Conservation (phyloP, 1,140 invertebrate species). For the Drosophila elegans region DNA sequence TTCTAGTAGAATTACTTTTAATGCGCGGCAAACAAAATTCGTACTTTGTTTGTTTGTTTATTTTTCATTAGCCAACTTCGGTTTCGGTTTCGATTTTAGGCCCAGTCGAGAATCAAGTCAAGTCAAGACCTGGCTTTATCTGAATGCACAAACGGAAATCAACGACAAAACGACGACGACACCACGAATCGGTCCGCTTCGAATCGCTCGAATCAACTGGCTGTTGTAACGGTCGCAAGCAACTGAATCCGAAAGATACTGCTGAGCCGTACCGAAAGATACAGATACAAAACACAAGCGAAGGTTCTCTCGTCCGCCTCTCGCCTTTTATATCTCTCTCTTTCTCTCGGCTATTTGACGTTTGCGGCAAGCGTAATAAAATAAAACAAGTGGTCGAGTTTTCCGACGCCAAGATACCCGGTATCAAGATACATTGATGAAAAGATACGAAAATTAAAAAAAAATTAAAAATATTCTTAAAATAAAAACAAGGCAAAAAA, state of each 20-base stretch:
- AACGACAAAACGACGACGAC: conserved; percentile 48
- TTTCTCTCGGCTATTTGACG: conserved; percentile 2
- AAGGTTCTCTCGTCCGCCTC: conserved; percentile 17
- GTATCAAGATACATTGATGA: not conserved
- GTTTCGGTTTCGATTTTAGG: conserved; percentile 24
- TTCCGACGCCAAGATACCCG: conserved; percentile 21
- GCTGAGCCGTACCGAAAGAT: conserved; percentile 24
- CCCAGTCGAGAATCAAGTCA: conserved; percentile 29
- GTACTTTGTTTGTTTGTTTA: conserved; percentile 44
- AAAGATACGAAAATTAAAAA: not conserved
- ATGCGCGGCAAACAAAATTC: conserved; percentile 59
- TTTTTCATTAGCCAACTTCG: conserved; percentile 58
- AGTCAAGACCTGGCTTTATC: conserved; percentile 30
- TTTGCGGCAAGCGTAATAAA: conserved; percentile 35
- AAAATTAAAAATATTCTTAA: not conserved
- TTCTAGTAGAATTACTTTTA: conserved; percentile 22
- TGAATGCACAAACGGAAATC: conserved; percentile 60
- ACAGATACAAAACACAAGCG: conserved; percentile 31
- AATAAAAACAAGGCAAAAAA: not conserved
- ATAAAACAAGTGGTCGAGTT: conserved; percentile 16
- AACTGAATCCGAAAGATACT: conserved; percentile 49
- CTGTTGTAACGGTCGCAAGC: conserved; percentile 72
- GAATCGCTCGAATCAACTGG: conserved; percentile 52
- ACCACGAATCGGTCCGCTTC: conserved; percentile 54
- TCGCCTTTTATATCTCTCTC: not conserved